phyloP scores from a whole-genome alignment of 2,797 vertebrate species.

The Pantherophis alleghaniensis region DNA sequence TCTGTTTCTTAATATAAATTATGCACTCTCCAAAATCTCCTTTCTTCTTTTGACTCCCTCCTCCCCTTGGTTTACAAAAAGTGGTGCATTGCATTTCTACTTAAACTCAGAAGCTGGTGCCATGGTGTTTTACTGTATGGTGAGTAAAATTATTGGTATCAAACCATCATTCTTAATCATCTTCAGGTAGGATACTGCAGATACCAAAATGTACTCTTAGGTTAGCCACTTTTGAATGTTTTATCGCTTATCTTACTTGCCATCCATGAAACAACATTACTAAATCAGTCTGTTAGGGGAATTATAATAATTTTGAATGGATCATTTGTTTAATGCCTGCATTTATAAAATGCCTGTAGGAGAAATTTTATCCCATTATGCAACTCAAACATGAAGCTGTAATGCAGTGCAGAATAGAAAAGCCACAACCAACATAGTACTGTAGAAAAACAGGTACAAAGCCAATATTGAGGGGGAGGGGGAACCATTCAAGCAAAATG shows the following conservation, averaged over 20 bases:
- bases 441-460: background rate
- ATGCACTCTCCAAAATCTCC: slow-evolving; percentile 44
- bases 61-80: slow-evolving; percentile 45
- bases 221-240: background rate
- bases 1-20: slow-evolving; percentile 48
- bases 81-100: slow-evolving; percentile 77
- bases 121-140: slow-evolving; percentile 66
- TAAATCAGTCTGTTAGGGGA: background rate
- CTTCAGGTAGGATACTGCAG: background rate
- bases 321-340: background rate
- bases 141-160: slow-evolving; percentile 60
- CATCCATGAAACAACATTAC: background rate
- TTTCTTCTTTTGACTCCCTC: background rate
- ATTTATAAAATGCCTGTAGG: background rate
- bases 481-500: background rate
- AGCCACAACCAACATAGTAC: background rate
- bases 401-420: background rate
- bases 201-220: background rate
- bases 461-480: background rate
- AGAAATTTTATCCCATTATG: background rate
- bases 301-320: background rate
- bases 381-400: background rate
- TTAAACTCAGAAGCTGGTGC: slow-evolving; percentile 71
- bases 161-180: slow-evolving; percentile 11
- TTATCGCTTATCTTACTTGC: background rate